Evolutionary conservation across 2,113 vertebrate genomes (phyloP), one percentile per base, ranked within the genome.

Genomic region (Anolis sagrei): DNA sequence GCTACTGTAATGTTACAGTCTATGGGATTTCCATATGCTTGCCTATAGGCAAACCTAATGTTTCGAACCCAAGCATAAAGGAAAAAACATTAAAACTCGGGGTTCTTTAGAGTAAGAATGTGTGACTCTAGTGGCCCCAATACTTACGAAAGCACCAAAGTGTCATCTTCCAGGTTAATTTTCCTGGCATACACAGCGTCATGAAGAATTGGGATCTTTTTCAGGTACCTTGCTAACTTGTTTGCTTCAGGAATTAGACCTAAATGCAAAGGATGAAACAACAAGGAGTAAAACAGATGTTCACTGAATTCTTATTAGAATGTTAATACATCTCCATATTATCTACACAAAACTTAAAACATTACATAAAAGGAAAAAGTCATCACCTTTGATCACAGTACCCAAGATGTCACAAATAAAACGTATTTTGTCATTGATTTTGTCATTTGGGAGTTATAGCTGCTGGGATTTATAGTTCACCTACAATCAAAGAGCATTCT

Each of bases 121-220:
- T 11, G 19, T 27, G 8, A 70, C 32, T 44, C 72, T 44, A 27
- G 16, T 13, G 83, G 39, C n/a, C 36, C 44, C 18, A 58, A 13
- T 58, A 98, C 98, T 97, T 95, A 99, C 98, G 98, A 98, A 81
- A 99, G 96, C 85, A 98, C 98, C 93, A 99, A 14, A 0, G 95
- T 98, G 92, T 97, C 94, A 54, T 97, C 94, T 0, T 93, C 80
- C 51, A 97, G 88, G 64, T 76, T 36, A 62, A 94, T 94, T 88
- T 97, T 91, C 91, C 29, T 89, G 61, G 97, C 98, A 0, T 97
- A 97, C 0, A 36, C 44, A 74, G 97, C 93, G n/a, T 99, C 99
- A 0, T 99, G 98, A 76, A 99, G 94, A 91, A 97, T 97, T 0
- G 97, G 97, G 86, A 99, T 96, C 0, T 84, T 97, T 64, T 93